Evolutionary conservation across 2,888 invertebrate species (phyloP).

Genomic region (Coelogynopora nodosa): DNA sequence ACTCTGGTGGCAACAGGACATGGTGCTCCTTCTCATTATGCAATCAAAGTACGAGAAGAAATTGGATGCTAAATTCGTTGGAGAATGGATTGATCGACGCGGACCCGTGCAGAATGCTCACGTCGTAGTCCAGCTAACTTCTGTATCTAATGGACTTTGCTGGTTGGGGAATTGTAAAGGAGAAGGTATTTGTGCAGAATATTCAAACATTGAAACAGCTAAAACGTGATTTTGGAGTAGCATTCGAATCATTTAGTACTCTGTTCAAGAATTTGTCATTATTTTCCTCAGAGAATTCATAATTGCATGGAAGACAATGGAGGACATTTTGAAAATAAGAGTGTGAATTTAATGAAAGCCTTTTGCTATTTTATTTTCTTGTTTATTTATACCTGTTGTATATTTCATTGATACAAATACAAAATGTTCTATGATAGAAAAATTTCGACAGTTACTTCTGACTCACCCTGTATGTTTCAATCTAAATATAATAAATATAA

Average conservation of each 20-base stretch:
- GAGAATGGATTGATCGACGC: conserved; percentile 27
- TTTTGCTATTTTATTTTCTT: neutral
- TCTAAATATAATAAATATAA: neutral
- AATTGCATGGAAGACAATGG: neutral
- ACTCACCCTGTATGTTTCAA: conserved; percentile 21
- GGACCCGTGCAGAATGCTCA: conserved; percentile 25
- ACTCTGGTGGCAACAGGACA: conserved; percentile 39
- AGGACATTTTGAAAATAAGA: conserved; percentile 18
- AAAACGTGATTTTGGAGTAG: neutral
- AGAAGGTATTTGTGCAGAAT: neutral
- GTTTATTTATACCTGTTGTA: too few relatives aligned
- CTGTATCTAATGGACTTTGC: neutral
- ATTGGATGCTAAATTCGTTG: conserved; percentile 17
- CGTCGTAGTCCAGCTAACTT: conserved; percentile 30
- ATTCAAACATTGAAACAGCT: neutral
- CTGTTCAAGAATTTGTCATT: conserved; percentile 33
- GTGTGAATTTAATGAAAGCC: neutral
- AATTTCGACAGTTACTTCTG: conserved; percentile 35
- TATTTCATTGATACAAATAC: too few relatives aligned
- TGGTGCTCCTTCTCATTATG: neutral
- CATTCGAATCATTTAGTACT: conserved; percentile 1
- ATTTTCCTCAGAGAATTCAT: conserved; percentile 29
- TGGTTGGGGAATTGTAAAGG: conserved; percentile 23
- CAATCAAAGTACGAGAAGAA: conserved; percentile 17
- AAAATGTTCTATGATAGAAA: neutral